Base-by-base conservation (phyloP, 1,140 invertebrate species). In the Sarcophaga peregrina region DNA sequence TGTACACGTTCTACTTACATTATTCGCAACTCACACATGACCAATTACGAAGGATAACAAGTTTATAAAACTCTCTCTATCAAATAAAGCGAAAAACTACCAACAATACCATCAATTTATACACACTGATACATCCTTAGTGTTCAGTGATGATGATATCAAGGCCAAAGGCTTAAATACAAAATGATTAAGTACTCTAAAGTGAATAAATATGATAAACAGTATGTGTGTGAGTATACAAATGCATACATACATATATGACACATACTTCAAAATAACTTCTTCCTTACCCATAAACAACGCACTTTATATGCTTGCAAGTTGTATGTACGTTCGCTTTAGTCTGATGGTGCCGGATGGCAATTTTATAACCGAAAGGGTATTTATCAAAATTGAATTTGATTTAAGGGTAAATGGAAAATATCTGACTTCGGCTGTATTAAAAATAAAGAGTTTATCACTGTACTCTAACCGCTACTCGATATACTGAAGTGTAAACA, bases 341-440 rank as follows among this genome's bases (percentile, higher is more conserved):
- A 37, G 17, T 8, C n/a, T 68, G 25, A 37, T 37, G 25, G 4
- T 37, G 25, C 25, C 25, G 25, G 25, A 20, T 25, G 20, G 47
- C 8, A 48, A 25, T 78, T 78, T 72, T 78, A 8, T 20, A 48
- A 68, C 80, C 17, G 45, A 81, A 81, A 72, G 54, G 62, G 80
- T 47, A n/a, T n/a, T 37, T 25, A 68, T 68, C 25, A 72, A 58
- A 8, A 81, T 47, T 47, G 48, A 62, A 81, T 81, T 81, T 48
- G 62, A 81, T 81, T 81, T 68, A 81, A 81, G 52, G 80, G 80
- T 81, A 72, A 81, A 81, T 45, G 80, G 25, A 72, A 68, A 68
- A 58, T 58, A 58, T 37, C 25, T 37, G 25, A 48, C 52, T 72
- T 62, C 52, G 54, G 45, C 75, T 81, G 10, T 62, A 68, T 68